Conservation (phyloP, 2,797 vertebrate species). For the Sebastes hubbsi region DNA sequence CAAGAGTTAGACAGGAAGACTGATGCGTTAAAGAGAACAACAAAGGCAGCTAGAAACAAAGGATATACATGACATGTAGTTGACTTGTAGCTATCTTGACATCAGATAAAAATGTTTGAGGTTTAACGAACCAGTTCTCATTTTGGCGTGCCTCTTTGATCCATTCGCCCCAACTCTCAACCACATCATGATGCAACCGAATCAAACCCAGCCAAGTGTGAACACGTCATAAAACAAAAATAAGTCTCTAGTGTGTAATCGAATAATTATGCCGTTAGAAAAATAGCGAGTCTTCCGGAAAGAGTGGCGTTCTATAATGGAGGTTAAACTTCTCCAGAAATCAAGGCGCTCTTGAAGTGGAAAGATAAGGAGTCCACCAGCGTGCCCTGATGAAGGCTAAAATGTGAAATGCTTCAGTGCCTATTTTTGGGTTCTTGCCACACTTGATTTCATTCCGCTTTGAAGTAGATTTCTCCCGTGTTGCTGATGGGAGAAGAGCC, state of each 20-base stretch:
- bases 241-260: not conserved
- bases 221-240: not conserved
- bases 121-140: not conserved
- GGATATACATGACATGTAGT: not conserved
- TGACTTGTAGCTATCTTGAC: not conserved
- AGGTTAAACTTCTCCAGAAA: slow-evolving; percentile 43
- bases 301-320: slow-evolving; percentile 14
- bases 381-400: slow-evolving; percentile 13
- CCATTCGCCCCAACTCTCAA: not conserved
- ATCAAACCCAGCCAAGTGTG: not conserved
- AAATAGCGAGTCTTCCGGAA: not conserved
- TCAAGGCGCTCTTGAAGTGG: slow-evolving; percentile 20
- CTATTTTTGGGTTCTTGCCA: slow-evolving; percentile 48
- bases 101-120: not conserved
- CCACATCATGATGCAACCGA: not conserved
- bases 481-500: slow-evolving; percentile 10
- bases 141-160: not conserved
- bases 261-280: not conserved
- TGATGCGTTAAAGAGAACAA: not conserved
- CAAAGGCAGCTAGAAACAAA: not conserved
- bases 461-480: slow-evolving; percentile 44
- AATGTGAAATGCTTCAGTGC: slow-evolving; percentile 34
- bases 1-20: not conserved
- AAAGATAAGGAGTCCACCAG: slow-evolving; percentile 38
- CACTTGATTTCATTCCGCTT: slow-evolving; percentile 53